Evolutionary conservation across 2,797 vertebrate genomes (phyloP), one percentile per base, ranked within the genome.

Genomic region (Xyrichtys novacula): DNA sequence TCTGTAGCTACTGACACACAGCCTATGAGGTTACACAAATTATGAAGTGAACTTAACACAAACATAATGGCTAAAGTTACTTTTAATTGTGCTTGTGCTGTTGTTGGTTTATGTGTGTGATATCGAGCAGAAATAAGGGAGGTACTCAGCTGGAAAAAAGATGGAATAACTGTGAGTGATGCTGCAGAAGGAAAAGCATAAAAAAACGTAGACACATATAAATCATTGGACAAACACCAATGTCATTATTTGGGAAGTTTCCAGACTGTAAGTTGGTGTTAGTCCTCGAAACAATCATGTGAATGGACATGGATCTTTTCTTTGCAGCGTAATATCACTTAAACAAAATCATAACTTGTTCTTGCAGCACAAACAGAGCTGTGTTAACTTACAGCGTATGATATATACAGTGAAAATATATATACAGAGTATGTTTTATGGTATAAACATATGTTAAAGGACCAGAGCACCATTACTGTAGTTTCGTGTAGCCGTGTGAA

Each of bases 91-190:
- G 63, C 26, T 7, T 43, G 57, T 34, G 31, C 34, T 58, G 54
- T 55, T 52, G 49, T 56, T 67, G 22, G 54, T 65, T 38, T 40
- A 43, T 56, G 31, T 61, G 40, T 47, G 32, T 20, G 60, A 43
- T 36, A 46, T 48, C 64, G 10, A 48, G 59, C 6, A 22, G 61
- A 74, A 69, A 49, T 61, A 25, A 34, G 68, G 22, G 56, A 36
- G 26, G 53, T 22, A 31, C 46, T 57, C 55, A 65, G 60, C 63
- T 78, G 71, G 77, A 67, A 60, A 71, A 74, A 56, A 58, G 20
- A 50, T 19, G 8, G 48, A 62, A 61, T 23, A 32, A 66, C n/a
- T 43, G 22, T 16, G n/a, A 60, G 38, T 44, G n/a, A 23, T 19
- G 38, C 52, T 2, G 6, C 16, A 63, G 74, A 69, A 71, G 16